Base-by-base conservation (phyloP, 2,113 vertebrate genomes). In the Epinephelus cyanopodus region DNA sequence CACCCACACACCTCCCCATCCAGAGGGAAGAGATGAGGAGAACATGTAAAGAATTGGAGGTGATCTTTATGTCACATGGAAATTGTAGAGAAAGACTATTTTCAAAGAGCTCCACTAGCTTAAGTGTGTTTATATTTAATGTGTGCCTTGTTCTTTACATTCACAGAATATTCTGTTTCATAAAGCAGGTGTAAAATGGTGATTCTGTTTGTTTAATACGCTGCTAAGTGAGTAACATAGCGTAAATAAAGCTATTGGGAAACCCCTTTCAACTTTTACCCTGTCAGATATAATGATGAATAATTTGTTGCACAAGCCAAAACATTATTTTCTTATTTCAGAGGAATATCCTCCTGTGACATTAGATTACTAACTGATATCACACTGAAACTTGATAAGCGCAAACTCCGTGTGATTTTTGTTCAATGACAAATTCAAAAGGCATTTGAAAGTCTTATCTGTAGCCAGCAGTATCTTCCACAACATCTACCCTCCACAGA, bases 1-100 rank as follows among this genome's bases (percentile, higher is more conserved):
- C 92, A 89, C 93, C 89, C 94, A 93, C 94, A 84, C 91, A 86
- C 81, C 82, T 90, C 85, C 89, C 63, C 74, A 64, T 87, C 84
- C 88, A 90, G 79, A 68, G 84, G 72, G 77, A 84, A 63, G 87
- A 85, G 79, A 92, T 14, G 67, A 77, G 80, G 65, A 60, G 85
- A 84, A 79, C 77, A 81, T 45, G 66, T 83, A 80, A 68, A 87
- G 90, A 86, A 86, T 67, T 50, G 69, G 86, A 94, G 89, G 88
- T 90, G 91, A 92, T 88, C 68, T 72, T 62, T 56, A 70, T 87
- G 89, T 90, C 87, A 90, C 65, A 39, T 84, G 77, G 62, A 85
- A 85, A 89, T 68, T 74, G 79, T 58, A 78, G 50, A 84, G 74
- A 89, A 79, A 71, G 60, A 48, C 47, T 62, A 9, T 80, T 90